Percentiles rank a stretch among this genome's conserved stretches.
Evolutionary conservation across 2,113 vertebrate genomes (phyloP).

Genomic region (Rhinichthys klamathensis): DNA sequence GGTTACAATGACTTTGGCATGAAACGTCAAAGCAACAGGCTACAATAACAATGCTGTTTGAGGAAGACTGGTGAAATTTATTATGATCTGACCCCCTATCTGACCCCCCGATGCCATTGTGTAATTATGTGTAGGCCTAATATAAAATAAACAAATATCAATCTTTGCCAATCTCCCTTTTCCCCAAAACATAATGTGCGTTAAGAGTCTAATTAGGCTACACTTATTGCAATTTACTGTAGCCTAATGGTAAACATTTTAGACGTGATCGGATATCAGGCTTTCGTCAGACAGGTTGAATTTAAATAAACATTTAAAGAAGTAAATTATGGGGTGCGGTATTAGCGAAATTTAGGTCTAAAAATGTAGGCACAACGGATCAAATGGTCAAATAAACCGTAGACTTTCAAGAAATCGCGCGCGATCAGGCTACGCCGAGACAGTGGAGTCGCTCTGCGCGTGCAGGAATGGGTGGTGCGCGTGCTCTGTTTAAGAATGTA

Average conservation of each 20-base stretch:
- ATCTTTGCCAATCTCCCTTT: background rate
- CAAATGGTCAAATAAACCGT: background rate
- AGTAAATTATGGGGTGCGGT: too few relatives aligned
- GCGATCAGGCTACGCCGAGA: background rate
- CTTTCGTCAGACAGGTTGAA: too few relatives aligned
- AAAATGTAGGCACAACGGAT: background rate
- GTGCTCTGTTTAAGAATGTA: conserved; percentile 23
- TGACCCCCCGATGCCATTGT: too few relatives aligned
- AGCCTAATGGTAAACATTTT: too few relatives aligned
- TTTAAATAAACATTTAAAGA: too few relatives aligned
- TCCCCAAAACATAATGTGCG: background rate
- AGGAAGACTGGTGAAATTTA: background rate
- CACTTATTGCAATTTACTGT: background rate
- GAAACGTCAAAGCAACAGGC: conserved; percentile 4
- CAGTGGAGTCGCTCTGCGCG: background rate
- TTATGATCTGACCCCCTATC: too few relatives aligned
- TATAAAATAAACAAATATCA: too few relatives aligned
- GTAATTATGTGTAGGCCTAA: too few relatives aligned
- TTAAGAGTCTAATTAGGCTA: background rate
- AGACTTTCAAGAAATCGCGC: background rate
- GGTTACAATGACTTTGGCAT: conserved; percentile 48
- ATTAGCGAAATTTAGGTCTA: too few relatives aligned
- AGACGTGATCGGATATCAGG: too few relatives aligned
- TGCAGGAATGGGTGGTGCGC: background rate
- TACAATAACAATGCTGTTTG: conserved; percentile 14